Base-by-base conservation (phyloP, 2,888 invertebrate species). In the Globia sparganii region DNA sequence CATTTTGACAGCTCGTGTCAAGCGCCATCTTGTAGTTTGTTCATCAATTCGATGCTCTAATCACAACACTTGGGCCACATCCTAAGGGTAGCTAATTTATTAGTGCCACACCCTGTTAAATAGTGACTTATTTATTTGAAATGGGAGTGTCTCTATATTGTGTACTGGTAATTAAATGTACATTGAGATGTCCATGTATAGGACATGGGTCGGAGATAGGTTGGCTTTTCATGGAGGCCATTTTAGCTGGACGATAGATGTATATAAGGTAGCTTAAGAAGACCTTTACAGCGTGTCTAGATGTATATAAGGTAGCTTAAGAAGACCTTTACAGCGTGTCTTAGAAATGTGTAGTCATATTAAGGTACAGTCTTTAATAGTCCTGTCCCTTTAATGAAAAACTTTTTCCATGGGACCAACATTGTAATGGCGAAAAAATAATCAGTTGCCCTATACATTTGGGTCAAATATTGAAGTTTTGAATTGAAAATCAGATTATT, bases 1-100 rank as follows among this genome's bases (percentile, higher is more conserved):
- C 0, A 25, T 43, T 40, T 71, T 61, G 40, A 43, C 34, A 71
- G 34, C 28, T 21, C 43, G 15, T 61, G 18, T 77, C n/a, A 56
- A 5, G 2, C 53, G 62, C 53, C 75, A 73, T 81, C 21, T 64
- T 77, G 21, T n/a, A 43, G 28, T 18, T 34, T 34, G 5, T 61
- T 2, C 8, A 28, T 25, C 11, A n/a, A 11, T 15, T 31, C 4
- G 15, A 9, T 34, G 25, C 61, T 15, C 5, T 15, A 15, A 34
- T 40, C 25, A 77, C 37, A 66, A 64, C 5, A 72, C 69, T 83
- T 80, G 71, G 2, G 68, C 86, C 75, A 68, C 58, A 72, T 0
- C 9, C 43, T 40, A 71, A 80, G 88, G 88, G 87, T 89, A 83
- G 79, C 72, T 87, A 88, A 87, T 89, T 89, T 88, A 88, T 84